phyloP scores from a whole-genome alignment of 2,888 invertebrate species.

The Melolontha melolontha region DNA sequence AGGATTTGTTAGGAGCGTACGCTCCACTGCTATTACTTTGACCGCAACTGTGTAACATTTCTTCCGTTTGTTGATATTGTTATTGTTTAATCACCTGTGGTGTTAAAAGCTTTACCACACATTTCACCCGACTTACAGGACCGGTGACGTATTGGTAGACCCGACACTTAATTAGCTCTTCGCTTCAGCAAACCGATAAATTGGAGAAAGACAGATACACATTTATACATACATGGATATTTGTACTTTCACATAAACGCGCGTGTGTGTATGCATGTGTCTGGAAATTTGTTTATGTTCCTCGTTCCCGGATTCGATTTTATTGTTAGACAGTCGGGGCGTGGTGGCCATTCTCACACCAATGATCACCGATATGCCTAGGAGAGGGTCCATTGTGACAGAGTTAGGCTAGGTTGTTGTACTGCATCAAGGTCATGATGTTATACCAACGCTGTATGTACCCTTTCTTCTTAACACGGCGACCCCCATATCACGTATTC shows the following conservation, averaged over 20 bases:
- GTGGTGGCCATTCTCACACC: constrained; percentile 34
- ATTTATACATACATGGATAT: constrained; percentile 1
- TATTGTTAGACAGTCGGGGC: constrained; percentile 34
- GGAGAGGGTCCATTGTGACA: constrained; percentile 43
- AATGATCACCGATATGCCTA: constrained; percentile 34
- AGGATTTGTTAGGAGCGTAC: too few relatives aligned
- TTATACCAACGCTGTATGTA: constrained; percentile 19
- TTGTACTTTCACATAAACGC: constrained; percentile 7
- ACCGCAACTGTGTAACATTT: too few relatives aligned
- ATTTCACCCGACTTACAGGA: too few relatives aligned
- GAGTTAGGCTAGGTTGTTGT: constrained; percentile 47
- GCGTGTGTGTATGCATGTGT: constrained; percentile 8
- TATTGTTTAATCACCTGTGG: too few relatives aligned
- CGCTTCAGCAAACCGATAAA: constrained; percentile 25
- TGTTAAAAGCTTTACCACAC: too few relatives aligned
- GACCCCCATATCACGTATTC: constrained; percentile 20
- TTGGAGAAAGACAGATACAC: constrained; percentile 26
- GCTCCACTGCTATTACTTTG: too few relatives aligned
- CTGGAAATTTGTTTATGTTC: constrained; percentile 35
- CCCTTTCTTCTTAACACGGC: constrained; percentile 22
- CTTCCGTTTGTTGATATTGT: too few relatives aligned
- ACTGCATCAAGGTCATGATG: constrained; percentile 45
- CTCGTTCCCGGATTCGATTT: constrained; percentile 30
- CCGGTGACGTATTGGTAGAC: constrained; percentile 7
- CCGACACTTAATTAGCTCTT: constrained; percentile 24